A percentile compares a stretch with the other conserved stretches of the same genome.
Conservation (phyloP, 64 coral and sea anemone species). For the Catalaphyllia jardinei region DNA sequence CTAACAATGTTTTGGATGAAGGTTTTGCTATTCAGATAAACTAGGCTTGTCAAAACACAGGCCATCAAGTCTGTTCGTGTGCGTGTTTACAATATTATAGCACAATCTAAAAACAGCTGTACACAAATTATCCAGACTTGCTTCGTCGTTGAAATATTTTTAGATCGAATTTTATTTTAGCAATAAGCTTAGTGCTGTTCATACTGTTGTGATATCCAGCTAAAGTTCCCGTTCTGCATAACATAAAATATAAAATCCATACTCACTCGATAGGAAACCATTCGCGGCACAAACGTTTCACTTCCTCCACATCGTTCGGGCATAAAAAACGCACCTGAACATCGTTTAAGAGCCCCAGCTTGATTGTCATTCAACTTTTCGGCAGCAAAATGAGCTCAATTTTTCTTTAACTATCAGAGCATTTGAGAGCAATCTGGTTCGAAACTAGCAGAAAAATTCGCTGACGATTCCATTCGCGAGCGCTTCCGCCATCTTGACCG, state of each 20-base stretch:
- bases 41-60: background rate
- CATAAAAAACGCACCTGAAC: conserved; percentile 91
- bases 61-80: background rate
- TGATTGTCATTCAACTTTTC: conserved; percentile 89
- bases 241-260: background rate
- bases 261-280: conserved; percentile 98
- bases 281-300: conserved; percentile 87
- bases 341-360: conserved; percentile 90
- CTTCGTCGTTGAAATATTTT: background rate
- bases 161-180: background rate
- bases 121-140: background rate
- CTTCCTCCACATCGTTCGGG: conserved; percentile 82
- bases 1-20: background rate
- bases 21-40: background rate
- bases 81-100: background rate
- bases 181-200: background rate
- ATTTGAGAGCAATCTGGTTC: conserved; percentile 41
- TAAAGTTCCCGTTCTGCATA: conserved; percentile 19
- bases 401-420: conserved; percentile 37
- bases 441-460: background rate
- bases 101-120: no score
- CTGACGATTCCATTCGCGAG: conserved; percentile 14
- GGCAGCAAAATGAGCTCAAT: background rate
- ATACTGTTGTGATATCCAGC: background rate
- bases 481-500: conserved; percentile 41